Evolutionary conservation across 2,888 invertebrate genomes (phyloP).

Genomic region (Spisula solida): DNA sequence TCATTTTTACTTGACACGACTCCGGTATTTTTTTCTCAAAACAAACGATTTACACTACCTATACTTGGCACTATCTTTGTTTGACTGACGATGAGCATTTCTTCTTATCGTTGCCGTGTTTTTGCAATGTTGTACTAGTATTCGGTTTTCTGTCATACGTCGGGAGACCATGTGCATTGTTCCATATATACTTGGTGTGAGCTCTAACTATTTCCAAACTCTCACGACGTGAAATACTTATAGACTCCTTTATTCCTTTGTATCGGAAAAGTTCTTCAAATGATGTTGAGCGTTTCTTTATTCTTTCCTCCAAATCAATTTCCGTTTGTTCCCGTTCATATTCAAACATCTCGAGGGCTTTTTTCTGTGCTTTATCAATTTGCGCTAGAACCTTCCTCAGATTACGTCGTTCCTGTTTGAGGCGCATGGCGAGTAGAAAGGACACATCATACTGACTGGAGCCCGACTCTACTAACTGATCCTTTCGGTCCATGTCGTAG

Average conservation of each 20-base stretch:
- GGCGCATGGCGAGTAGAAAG: slow-evolving; percentile 31
- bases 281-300: slow-evolving; percentile 48
- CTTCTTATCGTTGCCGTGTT: background rate
- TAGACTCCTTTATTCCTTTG: slow-evolving; percentile 49
- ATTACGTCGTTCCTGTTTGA: slow-evolving; percentile 53
- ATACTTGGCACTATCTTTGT: too few species aligned
- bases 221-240: slow-evolving; percentile 53
- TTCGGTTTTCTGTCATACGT: slow-evolving; percentile 19
- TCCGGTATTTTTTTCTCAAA: too few species aligned
- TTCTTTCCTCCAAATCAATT: slow-evolving; percentile 51
- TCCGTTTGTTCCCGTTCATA: slow-evolving; percentile 49
- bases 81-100: background rate
- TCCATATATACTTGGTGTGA: slow-evolving; percentile 39
- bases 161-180: slow-evolving; percentile 38
- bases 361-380: slow-evolving; percentile 51
- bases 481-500: background rate
- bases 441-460: slow-evolving; percentile 40
- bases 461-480: background rate
- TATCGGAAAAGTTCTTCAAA: slow-evolving; percentile 33
- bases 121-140: background rate
- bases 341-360: slow-evolving; percentile 39
- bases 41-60: too few species aligned
- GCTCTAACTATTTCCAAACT: slow-evolving; percentile 51
- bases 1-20: too few species aligned
- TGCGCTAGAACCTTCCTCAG: slow-evolving; percentile 43